phyloP scores from a whole-genome alignment of 2,797 vertebrate genomes.

The Otus scops region DNA sequence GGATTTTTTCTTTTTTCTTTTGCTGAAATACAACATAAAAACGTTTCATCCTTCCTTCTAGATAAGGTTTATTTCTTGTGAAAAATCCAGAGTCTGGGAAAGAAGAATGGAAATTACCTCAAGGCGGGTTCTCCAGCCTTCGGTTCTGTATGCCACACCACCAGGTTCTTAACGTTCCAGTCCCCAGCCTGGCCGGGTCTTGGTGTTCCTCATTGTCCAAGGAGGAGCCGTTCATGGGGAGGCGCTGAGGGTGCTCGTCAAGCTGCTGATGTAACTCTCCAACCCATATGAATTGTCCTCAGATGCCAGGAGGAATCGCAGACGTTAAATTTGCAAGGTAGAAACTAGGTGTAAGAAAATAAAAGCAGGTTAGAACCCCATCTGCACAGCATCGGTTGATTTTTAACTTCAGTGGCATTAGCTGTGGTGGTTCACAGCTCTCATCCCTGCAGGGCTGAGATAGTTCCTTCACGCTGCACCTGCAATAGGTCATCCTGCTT shows the following conservation, averaged over 20 bases:
- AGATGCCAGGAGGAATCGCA: rapidly evolving
- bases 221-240: neutral
- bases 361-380: neutral
- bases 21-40: rapidly evolving
- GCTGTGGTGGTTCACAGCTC: neutral
- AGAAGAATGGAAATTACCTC: too few species aligned
- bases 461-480: neutral
- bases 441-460: neutral
- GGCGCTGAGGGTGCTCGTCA: rapidly evolving
- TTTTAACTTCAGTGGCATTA: neutral
- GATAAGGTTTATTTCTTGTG: neutral
- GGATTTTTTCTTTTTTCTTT: rapidly evolving
- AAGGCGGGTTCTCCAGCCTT: neutral
- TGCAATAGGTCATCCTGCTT: neutral
- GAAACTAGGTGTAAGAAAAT: neutral
- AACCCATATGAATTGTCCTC: rapidly evolving
- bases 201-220: rapidly evolving
- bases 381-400: rapidly evolving
- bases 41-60: neutral
- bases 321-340: neutral
- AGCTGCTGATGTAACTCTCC: neutral
- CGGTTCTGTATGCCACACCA: rapidly evolving
- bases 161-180: rapidly evolving
- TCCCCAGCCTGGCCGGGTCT: rapidly evolving
- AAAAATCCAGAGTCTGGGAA: neutral